Evolutionary conservation across 23 tunicate species (phyloP), one percentile per base, ranked within the genome.

Genomic region (Clavelina lepadiformis): DNA sequence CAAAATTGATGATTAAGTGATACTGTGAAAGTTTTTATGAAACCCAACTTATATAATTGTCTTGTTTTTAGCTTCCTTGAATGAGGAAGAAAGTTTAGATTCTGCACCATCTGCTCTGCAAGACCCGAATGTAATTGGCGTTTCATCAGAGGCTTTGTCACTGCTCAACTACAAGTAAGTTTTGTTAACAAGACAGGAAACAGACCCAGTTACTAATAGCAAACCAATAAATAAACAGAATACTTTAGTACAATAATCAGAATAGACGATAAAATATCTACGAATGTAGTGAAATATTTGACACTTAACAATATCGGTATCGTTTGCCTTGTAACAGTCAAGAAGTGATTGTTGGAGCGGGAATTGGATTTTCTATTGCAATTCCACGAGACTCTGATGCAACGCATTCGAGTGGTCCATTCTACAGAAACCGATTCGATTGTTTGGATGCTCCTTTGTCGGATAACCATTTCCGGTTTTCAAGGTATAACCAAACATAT

Each of bases 401-500:
- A 2, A 65, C 79, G 31, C 69, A 77, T 28, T n/a, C 3, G 25
- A 57, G 36, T n/a, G 93, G 93, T 15, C 95, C 95, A 21, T 63
- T 86, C 44, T 86, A 70, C 65, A 46, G 44, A 1, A 76, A 86
- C 27, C 34, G 78, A 49, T 75, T 29, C 33, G 76, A 66, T 21
- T 86, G 95, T 41, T 47, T 86, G 24, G 55, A 49, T 11, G 85
- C 95, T 23, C 76, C 76, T 15, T 57, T 52, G 19, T 58, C 76
- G 3, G 79, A 86, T 27, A 64, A 78, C 51, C 95, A 86, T 44
- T 77, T 86, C 71, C 65, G 95, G 58, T 86, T 86, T 35, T 86
- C 76, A 41, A 69, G 81, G 93, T 84, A 65, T n/a, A n/a, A n/a
- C n/a, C n/a, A 44, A 44, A 44, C 49, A 15, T 44, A 44, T 44